These are phyloP conservation scores for Distichodus sexfasciatus DNA, from an alignment of 2,797 vertebrate genomes.

Conservation along the genomic window DNA sequence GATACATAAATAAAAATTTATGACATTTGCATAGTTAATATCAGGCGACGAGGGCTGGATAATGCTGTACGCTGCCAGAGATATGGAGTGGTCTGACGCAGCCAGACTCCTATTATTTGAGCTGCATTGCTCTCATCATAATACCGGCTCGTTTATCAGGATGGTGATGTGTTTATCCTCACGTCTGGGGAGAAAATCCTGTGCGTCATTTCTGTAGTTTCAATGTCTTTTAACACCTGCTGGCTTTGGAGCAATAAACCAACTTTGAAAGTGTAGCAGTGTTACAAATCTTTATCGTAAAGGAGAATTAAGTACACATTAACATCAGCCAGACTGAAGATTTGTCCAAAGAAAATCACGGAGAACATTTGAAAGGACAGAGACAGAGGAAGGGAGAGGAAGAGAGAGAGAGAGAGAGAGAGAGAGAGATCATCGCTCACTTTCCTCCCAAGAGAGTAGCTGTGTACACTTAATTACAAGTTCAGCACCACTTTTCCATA, in stretches of 20 bases:
- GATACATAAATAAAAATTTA: conserved; percentile 64
- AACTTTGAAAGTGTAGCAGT: too few relatives aligned
- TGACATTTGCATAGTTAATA: conserved; percentile 70
- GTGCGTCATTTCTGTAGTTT: not conserved
- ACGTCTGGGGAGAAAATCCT: not conserved
- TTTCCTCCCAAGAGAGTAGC: conserved; percentile 38
- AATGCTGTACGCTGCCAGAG: conserved; percentile 64
- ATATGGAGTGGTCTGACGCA: conserved; percentile 37
- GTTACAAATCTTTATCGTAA: too few relatives aligned
- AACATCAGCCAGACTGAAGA: too few relatives aligned
- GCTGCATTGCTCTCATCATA: conserved; percentile 22
- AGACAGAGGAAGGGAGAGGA: conserved; percentile 27
- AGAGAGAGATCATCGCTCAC: not conserved
- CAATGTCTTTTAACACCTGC: not conserved
- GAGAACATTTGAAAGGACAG: conserved; percentile 1
- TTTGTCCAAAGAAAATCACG: conserved; percentile 1
- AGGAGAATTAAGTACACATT: too few relatives aligned
- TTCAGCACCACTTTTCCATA: conserved; percentile 39
- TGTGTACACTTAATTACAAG: conserved; percentile 48
- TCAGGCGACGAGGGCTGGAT: conserved; percentile 65
- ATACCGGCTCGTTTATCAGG: conserved; percentile 33
- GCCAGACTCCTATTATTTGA: conserved; percentile 18
- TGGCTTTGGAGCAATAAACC: not conserved
- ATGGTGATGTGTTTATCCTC: conserved; percentile 20
- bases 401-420: conserved; percentile 3